phyloP scores from a whole-genome alignment of 2,888 invertebrate species.

The Drosophila quinaria region DNA sequence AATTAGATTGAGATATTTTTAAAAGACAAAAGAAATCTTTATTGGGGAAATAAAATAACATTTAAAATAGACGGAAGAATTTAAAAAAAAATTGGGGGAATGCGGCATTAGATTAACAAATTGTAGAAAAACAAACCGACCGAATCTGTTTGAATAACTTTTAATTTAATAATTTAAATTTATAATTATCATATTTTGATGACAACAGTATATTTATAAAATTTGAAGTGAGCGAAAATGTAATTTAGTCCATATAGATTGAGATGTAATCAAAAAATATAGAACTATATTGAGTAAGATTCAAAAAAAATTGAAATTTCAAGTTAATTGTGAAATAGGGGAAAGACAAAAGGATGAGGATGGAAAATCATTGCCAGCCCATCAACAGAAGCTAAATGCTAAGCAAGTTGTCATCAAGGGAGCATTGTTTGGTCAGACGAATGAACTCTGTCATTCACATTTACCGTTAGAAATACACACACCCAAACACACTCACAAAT shows the following conservation, averaged over 20 bases:
- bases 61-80: background rate
- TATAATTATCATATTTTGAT: too few species aligned
- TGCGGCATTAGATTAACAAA: background rate
- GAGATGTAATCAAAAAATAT: background rate
- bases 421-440: constrained; percentile 32
- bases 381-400: constrained; percentile 54
- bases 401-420: constrained; percentile 38
- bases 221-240: too few species aligned
- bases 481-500: constrained; percentile 21
- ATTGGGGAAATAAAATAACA: too few species aligned
- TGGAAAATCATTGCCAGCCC: constrained; percentile 37
- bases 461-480: constrained; percentile 59
- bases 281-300: background rate
- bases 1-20: background rate
- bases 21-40: too few species aligned
- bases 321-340: constrained; percentile 1
- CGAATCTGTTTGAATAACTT: background rate
- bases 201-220: too few species aligned
- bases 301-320: background rate
- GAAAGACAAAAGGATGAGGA: constrained; percentile 1
- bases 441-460: constrained; percentile 53
- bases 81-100: background rate
- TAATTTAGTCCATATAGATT: background rate
- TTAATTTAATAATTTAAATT: background rate
- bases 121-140: too few species aligned